These are phyloP conservation scores for Montipora foliosa DNA, from an alignment of 64 coral and sea anemone species.

Conservation along the genomic window DNA sequence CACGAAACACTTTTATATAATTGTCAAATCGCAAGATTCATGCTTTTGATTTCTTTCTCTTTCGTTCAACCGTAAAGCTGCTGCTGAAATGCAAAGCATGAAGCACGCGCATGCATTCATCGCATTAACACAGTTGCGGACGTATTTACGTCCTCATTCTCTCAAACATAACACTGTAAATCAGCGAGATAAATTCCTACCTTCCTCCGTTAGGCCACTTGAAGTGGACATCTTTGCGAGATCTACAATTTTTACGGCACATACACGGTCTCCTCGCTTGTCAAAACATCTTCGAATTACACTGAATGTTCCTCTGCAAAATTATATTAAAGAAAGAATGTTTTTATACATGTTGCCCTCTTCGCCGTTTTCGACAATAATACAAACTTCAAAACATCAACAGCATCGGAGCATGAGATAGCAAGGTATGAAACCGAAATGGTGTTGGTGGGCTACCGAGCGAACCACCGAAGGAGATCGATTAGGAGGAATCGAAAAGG, in stretches of 20 bases:
- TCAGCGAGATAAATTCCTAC: constrained; percentile 57
- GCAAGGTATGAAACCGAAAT: constrained; percentile 38
- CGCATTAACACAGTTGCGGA: too few relatives aligned
- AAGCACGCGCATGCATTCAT: not conserved
- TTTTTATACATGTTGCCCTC: not conserved
- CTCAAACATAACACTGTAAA: not conserved
- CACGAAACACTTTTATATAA: not conserved
- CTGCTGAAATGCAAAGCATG: constrained; percentile 2
- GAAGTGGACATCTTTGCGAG: constrained; percentile 90
- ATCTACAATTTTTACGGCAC: constrained; percentile 99
- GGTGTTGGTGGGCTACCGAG: not conserved
- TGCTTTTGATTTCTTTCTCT: not conserved
- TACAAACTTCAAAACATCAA: constrained; percentile 51
- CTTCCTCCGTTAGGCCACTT: constrained; percentile 92
- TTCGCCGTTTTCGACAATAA: constrained; percentile 8
- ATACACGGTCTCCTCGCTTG: constrained; percentile 87
- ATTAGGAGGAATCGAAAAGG: not conserved
- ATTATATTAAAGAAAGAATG: not conserved
- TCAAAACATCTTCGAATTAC: constrained; percentile 96
- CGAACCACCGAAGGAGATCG: constrained; percentile 22
- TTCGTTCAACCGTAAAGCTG: constrained; percentile 10
- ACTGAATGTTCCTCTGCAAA: constrained; percentile 96
- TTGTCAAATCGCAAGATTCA: not conserved
- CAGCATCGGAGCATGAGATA: constrained; percentile 49
- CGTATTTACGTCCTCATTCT: not conserved